Evolutionary conservation across 2,888 invertebrate species (phyloP).

Genomic region (Heliconius erato): DNA sequence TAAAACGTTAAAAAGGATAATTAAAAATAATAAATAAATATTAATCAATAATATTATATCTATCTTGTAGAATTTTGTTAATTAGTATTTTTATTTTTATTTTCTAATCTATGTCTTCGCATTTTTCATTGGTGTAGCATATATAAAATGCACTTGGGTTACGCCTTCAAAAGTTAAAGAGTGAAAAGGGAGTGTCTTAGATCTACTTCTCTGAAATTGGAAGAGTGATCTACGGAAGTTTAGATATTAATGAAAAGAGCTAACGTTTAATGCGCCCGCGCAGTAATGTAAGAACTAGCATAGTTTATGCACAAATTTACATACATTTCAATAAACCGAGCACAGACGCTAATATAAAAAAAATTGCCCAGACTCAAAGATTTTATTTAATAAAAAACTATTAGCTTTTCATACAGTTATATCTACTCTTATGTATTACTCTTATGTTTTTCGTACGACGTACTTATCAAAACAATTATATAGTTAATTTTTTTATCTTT

Average conservation of each 20-base stretch:
- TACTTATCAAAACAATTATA: no score
- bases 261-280: slow-evolving; percentile 62
- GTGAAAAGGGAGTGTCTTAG: not conserved
- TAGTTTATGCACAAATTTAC: slow-evolving; percentile 71
- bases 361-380: slow-evolving; percentile 56
- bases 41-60: no score
- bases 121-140: not conserved
- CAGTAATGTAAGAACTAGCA: slow-evolving; percentile 60
- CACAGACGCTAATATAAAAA: slow-evolving; percentile 65
- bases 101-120: not conserved
- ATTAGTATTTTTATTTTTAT: not conserved
- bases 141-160: not conserved
- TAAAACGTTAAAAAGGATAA: no score
- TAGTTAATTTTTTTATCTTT: no score
- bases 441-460: not conserved
- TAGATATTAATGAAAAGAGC: not conserved
- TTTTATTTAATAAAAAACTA: not conserved
- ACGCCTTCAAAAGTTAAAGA: not conserved
- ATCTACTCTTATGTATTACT: no score
- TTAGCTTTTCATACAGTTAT: not conserved
- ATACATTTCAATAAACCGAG: slow-evolving; percentile 77
- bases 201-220: not conserved
- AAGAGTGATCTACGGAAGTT: not conserved
- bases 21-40: no score
- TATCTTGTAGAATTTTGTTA: not conserved